These are phyloP conservation scores for Anthoscopus minutus DNA, from an alignment of 2,113 vertebrate species.

Conservation along the genomic window DNA sequence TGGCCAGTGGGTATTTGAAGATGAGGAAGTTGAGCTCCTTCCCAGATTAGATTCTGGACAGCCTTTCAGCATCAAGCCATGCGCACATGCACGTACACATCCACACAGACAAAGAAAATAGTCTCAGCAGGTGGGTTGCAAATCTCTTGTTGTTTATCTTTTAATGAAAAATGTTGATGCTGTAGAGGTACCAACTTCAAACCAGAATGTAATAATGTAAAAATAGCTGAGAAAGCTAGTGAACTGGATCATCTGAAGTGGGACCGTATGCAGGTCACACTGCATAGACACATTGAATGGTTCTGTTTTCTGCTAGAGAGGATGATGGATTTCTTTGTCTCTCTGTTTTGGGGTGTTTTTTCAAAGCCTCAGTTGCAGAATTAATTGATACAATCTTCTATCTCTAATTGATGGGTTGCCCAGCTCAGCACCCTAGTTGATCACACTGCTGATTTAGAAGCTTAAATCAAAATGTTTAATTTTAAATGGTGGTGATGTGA, in stretches of 20 bases:
- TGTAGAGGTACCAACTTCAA: neutral
- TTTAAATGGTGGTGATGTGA: neutral
- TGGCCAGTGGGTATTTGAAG: neutral
- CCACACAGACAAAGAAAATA: accelerated
- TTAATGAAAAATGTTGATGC: neutral
- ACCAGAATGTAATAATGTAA: neutral
- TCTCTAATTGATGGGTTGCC: neutral
- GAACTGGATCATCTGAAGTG: neutral
- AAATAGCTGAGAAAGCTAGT: neutral
- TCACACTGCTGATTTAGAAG: neutral
- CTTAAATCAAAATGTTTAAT: neutral
- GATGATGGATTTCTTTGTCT: neutral
- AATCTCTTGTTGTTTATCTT: neutral
- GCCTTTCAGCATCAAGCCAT: neutral
- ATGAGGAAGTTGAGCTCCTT: neutral
- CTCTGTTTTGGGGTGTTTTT: neutral
- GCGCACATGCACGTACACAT: accelerated
- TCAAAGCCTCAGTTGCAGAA: neutral
- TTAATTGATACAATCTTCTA: neutral
- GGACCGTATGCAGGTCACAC: neutral
- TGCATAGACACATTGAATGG: neutral
- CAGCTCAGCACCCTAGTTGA: neutral
- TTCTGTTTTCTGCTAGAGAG: neutral
- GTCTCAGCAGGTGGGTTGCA: neutral
- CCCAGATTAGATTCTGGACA: neutral